Evolutionary conservation across 2,113 vertebrate genomes (phyloP), one percentile per base, ranked within the genome.

Genomic region (Monarcha castaneiventris): DNA sequence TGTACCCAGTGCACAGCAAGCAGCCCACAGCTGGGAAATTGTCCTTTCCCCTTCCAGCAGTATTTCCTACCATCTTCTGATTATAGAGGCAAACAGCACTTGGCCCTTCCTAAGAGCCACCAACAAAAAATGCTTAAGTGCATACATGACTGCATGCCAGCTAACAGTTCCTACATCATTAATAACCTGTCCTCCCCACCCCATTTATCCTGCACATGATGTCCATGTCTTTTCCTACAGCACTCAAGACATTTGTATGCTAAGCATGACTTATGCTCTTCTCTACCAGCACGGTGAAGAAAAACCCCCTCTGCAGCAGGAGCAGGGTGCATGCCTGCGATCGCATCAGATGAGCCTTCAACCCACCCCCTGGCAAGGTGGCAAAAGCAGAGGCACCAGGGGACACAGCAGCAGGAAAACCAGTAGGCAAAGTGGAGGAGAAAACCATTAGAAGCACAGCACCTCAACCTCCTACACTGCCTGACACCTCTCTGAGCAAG

Each of bases 1-100:
- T 1, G 21, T 4, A 20, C 27, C 8, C 33, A 2, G 22, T 3
- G 16, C 41, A 27, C 3, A 4, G 27, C 11, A 1, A 33, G 30
- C 26, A 69, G 63, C 63, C 19, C 7, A 23, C 11, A 29, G 39
- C 29, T 27, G 3, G 7, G 13, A 44, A 58, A 33, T 11, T 22
- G 13, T n/a, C 56, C 20, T n/a, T 3, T 2, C 43, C 30, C 56
- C 44, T 78, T 71, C 62, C 13, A 64, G 19, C 19, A 32, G 16
- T 16, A 19, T n/a, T 76, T 87, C 32, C 16, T 10, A 27, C 14
- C n/a, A 46, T 54, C 63, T 48, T 16, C 19, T 44, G 32, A 8
- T 26, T 54, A 1, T 2, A 22, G 11, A 11, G 59, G 25, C 55
- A 73, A 77, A 58, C 12, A 44, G 6, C 3, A 7, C n/a, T 90